Evolutionary conservation across 2,888 invertebrate genomes (phyloP).

Genomic region (Lasioglossum leucozonium): DNA sequence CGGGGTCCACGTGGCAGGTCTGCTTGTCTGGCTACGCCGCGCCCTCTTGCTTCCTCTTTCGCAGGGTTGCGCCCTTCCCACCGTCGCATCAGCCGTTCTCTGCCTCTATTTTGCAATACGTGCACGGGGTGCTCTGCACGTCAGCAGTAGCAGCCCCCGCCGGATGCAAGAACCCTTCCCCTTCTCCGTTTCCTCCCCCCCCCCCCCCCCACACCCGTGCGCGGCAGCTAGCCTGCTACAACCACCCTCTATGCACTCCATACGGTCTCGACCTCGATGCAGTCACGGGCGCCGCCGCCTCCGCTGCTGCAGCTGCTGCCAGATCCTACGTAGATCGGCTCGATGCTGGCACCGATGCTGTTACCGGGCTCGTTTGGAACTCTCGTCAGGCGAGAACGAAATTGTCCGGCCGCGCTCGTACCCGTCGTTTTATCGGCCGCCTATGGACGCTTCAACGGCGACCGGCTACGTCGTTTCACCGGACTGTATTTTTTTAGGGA

Average conservation of each 20-base stretch:
- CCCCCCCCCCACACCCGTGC: too few relatives aligned
- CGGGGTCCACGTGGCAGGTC: conserved; percentile 53
- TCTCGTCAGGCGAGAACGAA: conserved; percentile 76
- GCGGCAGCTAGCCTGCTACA: background rate
- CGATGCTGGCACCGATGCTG: conserved; percentile 62
- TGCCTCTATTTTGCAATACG: conserved; percentile 71
- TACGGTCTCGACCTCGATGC: conserved; percentile 61
- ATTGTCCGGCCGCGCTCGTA: conserved; percentile 70
- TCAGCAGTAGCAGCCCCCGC: conserved; percentile 69
- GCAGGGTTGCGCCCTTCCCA: conserved; percentile 25
- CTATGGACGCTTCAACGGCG: conserved; percentile 39
- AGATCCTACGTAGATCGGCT: conserved; percentile 63
- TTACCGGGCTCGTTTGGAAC: conserved; percentile 71
- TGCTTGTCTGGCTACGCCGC: conserved; percentile 25
- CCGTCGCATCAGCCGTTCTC: conserved; percentile 50
- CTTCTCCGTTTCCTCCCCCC: background rate
- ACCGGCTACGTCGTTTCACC: conserved; percentile 10
- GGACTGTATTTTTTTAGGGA: conserved; percentile 34
- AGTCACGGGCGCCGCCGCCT: conserved; percentile 54
- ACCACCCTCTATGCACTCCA: conserved; percentile 3
- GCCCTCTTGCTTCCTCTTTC: conserved; percentile 33
- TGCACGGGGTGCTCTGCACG: conserved; percentile 62
- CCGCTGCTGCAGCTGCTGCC: conserved; percentile 70
- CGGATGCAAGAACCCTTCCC: conserved; percentile 64
- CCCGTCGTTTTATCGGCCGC: conserved; percentile 70